Percentiles rank a stretch among this genome's conserved stretches.
Evolutionary conservation across 1,140 invertebrate species (phyloP).

Genomic region (Metaphire vulgaris): DNA sequence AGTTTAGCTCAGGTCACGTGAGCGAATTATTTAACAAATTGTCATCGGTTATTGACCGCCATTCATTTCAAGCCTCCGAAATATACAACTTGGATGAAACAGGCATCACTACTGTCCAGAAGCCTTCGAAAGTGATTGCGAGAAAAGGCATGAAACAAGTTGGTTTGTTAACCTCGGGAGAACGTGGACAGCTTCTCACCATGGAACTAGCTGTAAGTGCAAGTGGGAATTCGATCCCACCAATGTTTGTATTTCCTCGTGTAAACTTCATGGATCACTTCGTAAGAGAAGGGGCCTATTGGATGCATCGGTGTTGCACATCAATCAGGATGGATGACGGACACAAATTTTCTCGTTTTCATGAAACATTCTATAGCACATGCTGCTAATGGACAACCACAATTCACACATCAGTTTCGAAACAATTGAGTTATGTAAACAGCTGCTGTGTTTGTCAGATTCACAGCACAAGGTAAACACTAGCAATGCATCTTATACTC

Average conservation of each 20-base stretch:
- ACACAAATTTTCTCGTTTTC: slow-evolving; percentile 51
- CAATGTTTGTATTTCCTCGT: slow-evolving; percentile 42
- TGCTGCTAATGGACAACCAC: slow-evolving; percentile 30
- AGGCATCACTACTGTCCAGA: slow-evolving; percentile 52
- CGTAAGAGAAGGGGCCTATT: slow-evolving; percentile 48
- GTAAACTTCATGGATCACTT: slow-evolving; percentile 44
- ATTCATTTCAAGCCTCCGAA: slow-evolving; percentile 35
- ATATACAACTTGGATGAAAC: slow-evolving; percentile 56
- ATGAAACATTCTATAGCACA: slow-evolving; percentile 50
- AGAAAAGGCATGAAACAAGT: slow-evolving; percentile 50
- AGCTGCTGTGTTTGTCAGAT: too few relatives aligned
- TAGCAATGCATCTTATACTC: too few relatives aligned
- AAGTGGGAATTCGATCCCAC: slow-evolving; percentile 38
- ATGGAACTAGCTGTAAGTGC: slow-evolving; percentile 33
- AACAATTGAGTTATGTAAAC: background rate
- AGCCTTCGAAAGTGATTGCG: slow-evolving; percentile 50
- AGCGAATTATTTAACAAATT: slow-evolving; percentile 34
- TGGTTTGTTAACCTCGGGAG: slow-evolving; percentile 49
- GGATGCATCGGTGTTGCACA: slow-evolving; percentile 46
- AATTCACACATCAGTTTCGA: slow-evolving; percentile 15
- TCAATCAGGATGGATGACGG: slow-evolving; percentile 54
- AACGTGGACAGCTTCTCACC: slow-evolving; percentile 47
- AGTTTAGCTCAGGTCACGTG: slow-evolving; percentile 49
- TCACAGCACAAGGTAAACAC: too few relatives aligned
- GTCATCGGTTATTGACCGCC: slow-evolving; percentile 28